Evolutionary conservation across 2,797 vertebrate species (phyloP), one percentile per base, ranked within the genome.

Genomic region (Anabas testudineus): DNA sequence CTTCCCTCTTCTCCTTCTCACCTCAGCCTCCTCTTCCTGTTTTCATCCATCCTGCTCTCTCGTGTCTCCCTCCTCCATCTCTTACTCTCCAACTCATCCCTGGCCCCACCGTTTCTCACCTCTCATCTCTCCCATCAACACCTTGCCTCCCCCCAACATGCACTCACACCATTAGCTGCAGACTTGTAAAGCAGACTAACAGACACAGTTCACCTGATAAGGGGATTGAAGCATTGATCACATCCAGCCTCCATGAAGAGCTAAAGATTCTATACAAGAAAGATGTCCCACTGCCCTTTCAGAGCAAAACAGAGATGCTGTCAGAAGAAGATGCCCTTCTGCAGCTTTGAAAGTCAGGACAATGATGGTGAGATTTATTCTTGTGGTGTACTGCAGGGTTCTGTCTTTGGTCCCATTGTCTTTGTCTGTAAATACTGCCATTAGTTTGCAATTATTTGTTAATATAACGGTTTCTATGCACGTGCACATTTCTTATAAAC

Each of bases 181-280:
- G 74, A 77, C 67, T 71, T 83, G 81, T 82, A 79, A 81, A 47
- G 80, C 67, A 64, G 80, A 64, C 72, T 78, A 76, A 87, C 62
- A 75, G 76, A 75, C 82, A 78, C 65, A 77, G 30, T 76, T 83
- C 75, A 80, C 77, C 76, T 79, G 87, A 85, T 87, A 87, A 90
- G 86, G 28, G 81, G 84, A 87, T 78, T 86, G 81, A 76, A 78
- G 83, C 82, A 88, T 88, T 87, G 86, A 91, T 87, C 82, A 87
- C 81, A 81, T 89, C 84, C 13, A 19, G 86, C 80, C 70, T 84
- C 65, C 64, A 69, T 48, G 12, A 78, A 59, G 73, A 79, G 63
- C 65, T 65, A 71, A 72, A 72, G 48, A 46, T 67, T 69, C 59
- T 63, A 24, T 45, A 64, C 51, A 75, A 57, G 59, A 71, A 72